Evolutionary conservation across 2,797 vertebrate genomes (phyloP).

Genomic region (Peromyscus melanophrys): DNA sequence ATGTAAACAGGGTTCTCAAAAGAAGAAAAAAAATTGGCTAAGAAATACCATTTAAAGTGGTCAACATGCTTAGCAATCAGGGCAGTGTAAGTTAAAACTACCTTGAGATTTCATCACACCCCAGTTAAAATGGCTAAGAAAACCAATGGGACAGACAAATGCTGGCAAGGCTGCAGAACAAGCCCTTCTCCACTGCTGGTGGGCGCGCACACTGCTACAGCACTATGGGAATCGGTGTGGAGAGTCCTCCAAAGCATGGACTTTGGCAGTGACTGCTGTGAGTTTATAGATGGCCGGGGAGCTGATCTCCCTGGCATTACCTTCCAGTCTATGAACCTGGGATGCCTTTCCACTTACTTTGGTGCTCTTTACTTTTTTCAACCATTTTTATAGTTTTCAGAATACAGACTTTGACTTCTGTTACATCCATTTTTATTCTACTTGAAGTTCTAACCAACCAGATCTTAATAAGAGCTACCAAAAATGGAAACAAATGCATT

Average conservation of each 20-base stretch:
- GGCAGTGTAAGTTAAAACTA: neutral
- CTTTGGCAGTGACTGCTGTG: neutral
- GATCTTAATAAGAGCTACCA: neutral
- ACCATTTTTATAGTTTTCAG: neutral
- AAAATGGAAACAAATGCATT: neutral
- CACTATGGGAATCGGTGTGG: neutral
- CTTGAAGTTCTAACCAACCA: conserved; percentile 1
- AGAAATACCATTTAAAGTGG: neutral
- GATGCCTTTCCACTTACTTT: neutral
- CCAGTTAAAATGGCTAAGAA: neutral
- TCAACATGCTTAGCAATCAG: neutral
- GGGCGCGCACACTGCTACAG: neutral
- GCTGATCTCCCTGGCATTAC: neutral
- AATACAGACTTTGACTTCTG: neutral
- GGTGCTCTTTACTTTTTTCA: neutral
- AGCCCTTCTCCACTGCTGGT: neutral
- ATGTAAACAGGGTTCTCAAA: neutral
- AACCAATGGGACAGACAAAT: too few relatives aligned
- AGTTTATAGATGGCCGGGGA: neutral
- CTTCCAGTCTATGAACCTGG: neutral
- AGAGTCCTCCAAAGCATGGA: neutral
- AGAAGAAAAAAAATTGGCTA: neutral
- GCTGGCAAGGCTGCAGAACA: neutral
- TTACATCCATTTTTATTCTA: neutral
- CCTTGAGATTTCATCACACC: neutral